Conservation (phyloP, 2,113 vertebrate species). For the Phoxinus phoxinus region DNA sequence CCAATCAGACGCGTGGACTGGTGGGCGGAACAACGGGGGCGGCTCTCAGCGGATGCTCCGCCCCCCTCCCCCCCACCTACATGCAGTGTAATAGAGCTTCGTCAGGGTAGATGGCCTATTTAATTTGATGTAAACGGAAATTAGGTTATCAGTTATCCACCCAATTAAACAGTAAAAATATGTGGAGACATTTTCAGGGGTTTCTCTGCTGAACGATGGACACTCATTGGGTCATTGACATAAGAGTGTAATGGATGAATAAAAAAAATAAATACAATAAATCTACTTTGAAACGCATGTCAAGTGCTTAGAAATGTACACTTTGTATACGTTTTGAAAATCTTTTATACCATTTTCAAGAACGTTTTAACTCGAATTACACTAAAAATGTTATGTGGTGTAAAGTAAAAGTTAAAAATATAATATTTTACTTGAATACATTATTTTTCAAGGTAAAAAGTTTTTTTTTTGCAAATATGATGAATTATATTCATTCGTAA, state of each 20-base stretch:
- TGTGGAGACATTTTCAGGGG: background rate
- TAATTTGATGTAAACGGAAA: slow-evolving; percentile 16
- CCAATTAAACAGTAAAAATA: background rate
- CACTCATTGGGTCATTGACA: background rate
- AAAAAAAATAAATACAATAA: background rate
- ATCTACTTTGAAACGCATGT: background rate
- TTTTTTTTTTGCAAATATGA: background rate
- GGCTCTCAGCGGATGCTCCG: background rate
- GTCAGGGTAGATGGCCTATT: slow-evolving; percentile 7
- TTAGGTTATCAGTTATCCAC: slow-evolving; percentile 10
- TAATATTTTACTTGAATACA: background rate
- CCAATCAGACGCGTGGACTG: background rate
- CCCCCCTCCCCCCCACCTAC: background rate
- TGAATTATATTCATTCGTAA: background rate
- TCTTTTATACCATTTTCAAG: background rate
- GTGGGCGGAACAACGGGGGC: background rate
- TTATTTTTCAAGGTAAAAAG: background rate
- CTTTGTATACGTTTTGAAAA: background rate
- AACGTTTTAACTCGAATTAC: background rate
- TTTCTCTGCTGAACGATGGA: slow-evolving; percentile 1
- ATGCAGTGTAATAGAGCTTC: background rate
- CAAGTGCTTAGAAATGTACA: background rate
- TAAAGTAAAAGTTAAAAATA: background rate
- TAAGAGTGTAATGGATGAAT: background rate
- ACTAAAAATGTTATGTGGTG: background rate